A percentile compares a stretch with the other conserved stretches of the same genome.
These are phyloP conservation scores for Spilarctia lutea DNA, from an alignment of 2,888 invertebrate genomes.

Conservation along the genomic window DNA sequence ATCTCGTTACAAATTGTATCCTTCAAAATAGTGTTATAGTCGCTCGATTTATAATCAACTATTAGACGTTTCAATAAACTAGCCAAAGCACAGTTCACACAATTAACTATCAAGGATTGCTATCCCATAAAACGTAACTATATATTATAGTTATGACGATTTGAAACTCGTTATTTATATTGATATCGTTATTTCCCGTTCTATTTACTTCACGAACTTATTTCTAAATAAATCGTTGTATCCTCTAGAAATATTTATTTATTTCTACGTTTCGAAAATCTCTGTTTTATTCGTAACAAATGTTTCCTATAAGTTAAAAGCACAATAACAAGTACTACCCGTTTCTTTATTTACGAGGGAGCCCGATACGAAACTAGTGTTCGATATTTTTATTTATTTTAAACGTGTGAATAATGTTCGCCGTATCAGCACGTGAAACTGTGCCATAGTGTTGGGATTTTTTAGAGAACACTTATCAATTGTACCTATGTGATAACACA, in stretches of 20 bases:
- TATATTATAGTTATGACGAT: not conserved
- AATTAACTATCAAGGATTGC: not conserved
- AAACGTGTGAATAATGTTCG: constrained; percentile 52
- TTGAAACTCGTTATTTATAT: not conserved
- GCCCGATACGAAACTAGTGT: constrained; percentile 45
- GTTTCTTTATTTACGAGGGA: constrained; percentile 52
- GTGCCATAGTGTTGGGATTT: constrained; percentile 36
- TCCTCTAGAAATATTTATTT: constrained; percentile 30
- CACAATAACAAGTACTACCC: constrained; percentile 50
- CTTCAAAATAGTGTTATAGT: too few species aligned
- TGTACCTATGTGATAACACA: not conserved
- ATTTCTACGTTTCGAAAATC: constrained; percentile 37
- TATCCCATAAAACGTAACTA: not conserved
- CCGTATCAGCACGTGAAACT: constrained; percentile 49
- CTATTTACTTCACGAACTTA: constrained; percentile 6
- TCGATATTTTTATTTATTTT: constrained; percentile 55
- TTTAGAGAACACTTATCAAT: not conserved
- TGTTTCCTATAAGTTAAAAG: constrained; percentile 49
- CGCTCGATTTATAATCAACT: too few species aligned
- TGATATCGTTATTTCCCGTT: not conserved
- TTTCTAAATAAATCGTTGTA: constrained; percentile 1
- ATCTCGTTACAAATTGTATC: too few species aligned
- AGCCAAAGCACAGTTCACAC: too few species aligned
- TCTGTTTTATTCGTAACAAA: constrained; percentile 48
- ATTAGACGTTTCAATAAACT: too few species aligned